Conservation (phyloP, 2,888 invertebrate species). For the Drosophila affinis region DNA sequence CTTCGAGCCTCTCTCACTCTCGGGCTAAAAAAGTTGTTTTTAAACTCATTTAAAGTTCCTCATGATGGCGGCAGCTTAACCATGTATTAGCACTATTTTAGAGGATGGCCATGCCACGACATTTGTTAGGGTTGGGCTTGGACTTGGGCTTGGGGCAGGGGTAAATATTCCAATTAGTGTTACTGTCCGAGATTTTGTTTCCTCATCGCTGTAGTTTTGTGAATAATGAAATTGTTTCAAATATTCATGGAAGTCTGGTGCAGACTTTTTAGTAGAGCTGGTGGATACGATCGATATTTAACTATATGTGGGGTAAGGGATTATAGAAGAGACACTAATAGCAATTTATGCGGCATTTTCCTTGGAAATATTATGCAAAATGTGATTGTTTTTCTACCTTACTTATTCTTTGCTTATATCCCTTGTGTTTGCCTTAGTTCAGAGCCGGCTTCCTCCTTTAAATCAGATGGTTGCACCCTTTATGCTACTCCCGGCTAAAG, state of each 20-base stretch:
- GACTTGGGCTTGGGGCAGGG: slow-evolving; percentile 33
- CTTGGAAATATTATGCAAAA: neutral
- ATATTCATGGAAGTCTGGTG: slow-evolving; percentile 51
- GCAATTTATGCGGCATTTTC: neutral
- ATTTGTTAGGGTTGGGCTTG: neutral
- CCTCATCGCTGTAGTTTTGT: slow-evolving; percentile 33
- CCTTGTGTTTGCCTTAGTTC: neutral
- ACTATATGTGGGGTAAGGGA: neutral
- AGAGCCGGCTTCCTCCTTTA: slow-evolving; percentile 27
- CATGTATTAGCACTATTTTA: slow-evolving; percentile 60
- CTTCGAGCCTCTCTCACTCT: neutral
- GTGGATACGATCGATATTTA: too few relatives aligned
- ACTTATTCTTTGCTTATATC: neutral
- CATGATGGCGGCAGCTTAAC: slow-evolving; percentile 32
- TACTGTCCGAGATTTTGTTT: slow-evolving; percentile 25
- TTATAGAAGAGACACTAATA: neutral
- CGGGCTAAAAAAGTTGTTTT: slow-evolving; percentile 21
- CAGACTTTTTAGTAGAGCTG: neutral
- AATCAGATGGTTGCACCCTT: slow-evolving; percentile 48
- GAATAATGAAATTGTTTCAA: slow-evolving; percentile 53
- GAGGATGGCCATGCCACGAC: slow-evolving; percentile 12
- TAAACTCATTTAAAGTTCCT: slow-evolving; percentile 46
- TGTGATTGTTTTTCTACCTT: neutral
- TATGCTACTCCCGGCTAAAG: slow-evolving; percentile 19
- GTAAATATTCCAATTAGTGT: slow-evolving; percentile 66